phyloP scores from a whole-genome alignment of 1,140 invertebrate species.

The Heliconius nattereri region DNA sequence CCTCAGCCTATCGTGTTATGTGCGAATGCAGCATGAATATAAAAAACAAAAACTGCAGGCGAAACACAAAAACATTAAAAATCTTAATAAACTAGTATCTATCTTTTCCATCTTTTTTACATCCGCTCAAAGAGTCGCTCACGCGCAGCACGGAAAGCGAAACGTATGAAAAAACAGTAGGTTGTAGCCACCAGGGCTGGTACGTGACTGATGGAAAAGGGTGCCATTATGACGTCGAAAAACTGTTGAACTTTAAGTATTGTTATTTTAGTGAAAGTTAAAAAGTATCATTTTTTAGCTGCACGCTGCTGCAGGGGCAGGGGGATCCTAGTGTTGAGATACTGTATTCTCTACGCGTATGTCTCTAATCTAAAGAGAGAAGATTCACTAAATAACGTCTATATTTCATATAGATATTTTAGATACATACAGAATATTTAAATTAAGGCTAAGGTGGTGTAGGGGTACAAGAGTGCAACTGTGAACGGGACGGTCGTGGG shows the following conservation, averaged over 20 bases:
- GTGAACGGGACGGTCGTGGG: neutral
- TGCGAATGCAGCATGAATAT: neutral
- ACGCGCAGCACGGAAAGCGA: slow-evolving; percentile 41
- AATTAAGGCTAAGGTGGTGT: too few species aligned
- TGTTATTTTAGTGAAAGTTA: slow-evolving; percentile 7
- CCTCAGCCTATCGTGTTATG: neutral
- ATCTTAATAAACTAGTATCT: neutral
- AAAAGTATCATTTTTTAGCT: neutral
- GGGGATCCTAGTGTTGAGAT: neutral
- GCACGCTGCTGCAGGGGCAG: neutral
- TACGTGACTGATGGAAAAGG: slow-evolving; percentile 11
- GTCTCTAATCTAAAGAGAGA: too few species aligned
- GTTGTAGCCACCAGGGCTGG: slow-evolving; percentile 16
- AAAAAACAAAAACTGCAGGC: neutral
- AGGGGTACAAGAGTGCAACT: too few species aligned
- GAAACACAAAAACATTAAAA: neutral
- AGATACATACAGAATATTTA: too few species aligned
- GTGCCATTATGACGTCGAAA: slow-evolving; percentile 6
- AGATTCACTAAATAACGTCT: too few species aligned
- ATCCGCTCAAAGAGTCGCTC: slow-evolving; percentile 28
- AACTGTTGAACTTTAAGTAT: neutral
- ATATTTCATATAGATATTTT: too few species aligned
- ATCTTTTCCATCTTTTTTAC: neutral
- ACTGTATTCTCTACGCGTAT: neutral
- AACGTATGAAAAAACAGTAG: slow-evolving; percentile 37